phyloP scores from a whole-genome alignment of 1,140 invertebrate species.

The Mesaphorura yosii region DNA sequence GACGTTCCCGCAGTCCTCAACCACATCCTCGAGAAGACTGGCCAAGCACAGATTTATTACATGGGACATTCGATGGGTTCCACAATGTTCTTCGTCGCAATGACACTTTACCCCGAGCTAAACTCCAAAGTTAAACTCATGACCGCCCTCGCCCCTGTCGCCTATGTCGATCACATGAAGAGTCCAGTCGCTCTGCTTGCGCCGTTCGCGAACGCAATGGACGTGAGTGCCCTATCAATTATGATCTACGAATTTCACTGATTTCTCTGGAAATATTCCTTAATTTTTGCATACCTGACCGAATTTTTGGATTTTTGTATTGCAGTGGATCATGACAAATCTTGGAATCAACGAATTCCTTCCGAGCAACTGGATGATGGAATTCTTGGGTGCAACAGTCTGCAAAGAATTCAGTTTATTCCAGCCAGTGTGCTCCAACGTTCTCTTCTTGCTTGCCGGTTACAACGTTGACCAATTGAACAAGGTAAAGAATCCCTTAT shows the following conservation, averaged over 20 bases:
- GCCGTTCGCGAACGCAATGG: conserved; percentile 31
- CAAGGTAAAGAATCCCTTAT: conserved; percentile 38
- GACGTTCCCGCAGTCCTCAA: conserved; percentile 47
- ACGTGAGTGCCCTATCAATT: background rate
- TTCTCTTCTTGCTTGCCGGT: conserved; percentile 46
- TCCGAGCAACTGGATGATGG: conserved; percentile 42
- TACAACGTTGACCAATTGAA: conserved; percentile 46
- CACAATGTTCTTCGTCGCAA: conserved; percentile 34
- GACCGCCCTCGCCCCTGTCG: conserved; percentile 49
- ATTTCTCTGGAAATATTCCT: too few relatives aligned
- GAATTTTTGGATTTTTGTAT: too few relatives aligned
- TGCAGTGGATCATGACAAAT: conserved; percentile 20
- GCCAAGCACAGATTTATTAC: conserved; percentile 38
- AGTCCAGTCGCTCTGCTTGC: conserved; percentile 45
- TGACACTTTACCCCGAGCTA: conserved; percentile 35
- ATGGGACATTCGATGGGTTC: conserved; percentile 46
- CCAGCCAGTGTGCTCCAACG: conserved; percentile 43
- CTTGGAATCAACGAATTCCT: conserved; percentile 46
- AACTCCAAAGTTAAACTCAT: conserved; percentile 32
- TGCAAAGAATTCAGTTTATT: conserved; percentile 39
- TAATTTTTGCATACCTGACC: too few relatives aligned
- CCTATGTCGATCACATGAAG: conserved; percentile 53
- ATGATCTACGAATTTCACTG: background rate
- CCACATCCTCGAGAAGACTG: conserved; percentile 41
- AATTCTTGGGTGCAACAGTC: conserved; percentile 37